phyloP scores from a whole-genome alignment of 2,797 vertebrate species.

The Tympanoctomys barrerae region DNA sequence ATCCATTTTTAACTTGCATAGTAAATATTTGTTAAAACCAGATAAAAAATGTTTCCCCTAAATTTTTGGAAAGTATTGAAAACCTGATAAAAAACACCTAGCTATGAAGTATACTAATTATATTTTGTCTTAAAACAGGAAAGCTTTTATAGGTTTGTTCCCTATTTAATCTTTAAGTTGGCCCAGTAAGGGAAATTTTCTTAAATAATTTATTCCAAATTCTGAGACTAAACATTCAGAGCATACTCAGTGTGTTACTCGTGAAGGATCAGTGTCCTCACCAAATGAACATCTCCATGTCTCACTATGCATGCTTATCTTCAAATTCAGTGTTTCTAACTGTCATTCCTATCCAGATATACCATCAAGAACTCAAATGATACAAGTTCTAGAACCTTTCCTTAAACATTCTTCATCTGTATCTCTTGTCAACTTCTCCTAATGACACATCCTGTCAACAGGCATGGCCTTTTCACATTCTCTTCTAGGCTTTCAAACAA shows the following conservation, averaged over 20 bases:
- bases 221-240: neutral
- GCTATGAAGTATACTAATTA: neutral
- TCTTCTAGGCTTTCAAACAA: neutral
- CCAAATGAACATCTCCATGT: neutral
- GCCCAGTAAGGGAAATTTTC: neutral
- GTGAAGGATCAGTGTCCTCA: neutral
- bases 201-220: neutral
- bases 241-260: neutral
- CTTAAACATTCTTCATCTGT: neutral
- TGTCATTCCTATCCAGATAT: neutral
- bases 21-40: neutral
- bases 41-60: neutral
- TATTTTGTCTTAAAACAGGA: neutral
- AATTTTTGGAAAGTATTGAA: neutral
- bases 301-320: neutral
- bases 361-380: neutral
- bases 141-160: neutral
- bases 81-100: neutral
- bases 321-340: conserved; percentile 7
- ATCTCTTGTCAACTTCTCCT: neutral
- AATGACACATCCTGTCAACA: neutral
- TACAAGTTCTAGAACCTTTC: conserved; percentile 19
- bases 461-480: neutral
- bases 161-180: conserved; percentile 14
- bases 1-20: neutral